Percentiles rank a stretch among this genome's conserved stretches.
Conservation (phyloP, 2,797 vertebrate genomes). For the Sebastes iracundus region DNA sequence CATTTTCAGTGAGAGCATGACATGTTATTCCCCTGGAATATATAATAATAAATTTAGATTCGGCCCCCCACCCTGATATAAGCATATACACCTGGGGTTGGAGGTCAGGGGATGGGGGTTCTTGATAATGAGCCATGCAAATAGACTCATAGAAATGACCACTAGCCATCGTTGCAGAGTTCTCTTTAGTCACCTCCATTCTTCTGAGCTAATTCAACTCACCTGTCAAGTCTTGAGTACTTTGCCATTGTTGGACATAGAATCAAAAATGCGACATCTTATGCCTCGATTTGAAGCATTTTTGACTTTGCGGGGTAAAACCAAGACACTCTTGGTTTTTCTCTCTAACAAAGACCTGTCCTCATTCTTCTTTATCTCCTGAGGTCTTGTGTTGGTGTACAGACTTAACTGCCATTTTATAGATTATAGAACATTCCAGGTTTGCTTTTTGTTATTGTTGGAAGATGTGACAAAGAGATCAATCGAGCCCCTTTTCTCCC, state of each 20-base stretch:
- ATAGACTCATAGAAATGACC: constrained; percentile 65
- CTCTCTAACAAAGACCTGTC: constrained; percentile 27
- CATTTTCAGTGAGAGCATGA: not conserved
- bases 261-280: constrained; percentile 63
- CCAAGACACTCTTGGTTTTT: constrained; percentile 55
- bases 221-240: constrained; percentile 35
- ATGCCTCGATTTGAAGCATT: constrained; percentile 67
- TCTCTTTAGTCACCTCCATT: constrained; percentile 58
- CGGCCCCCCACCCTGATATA: not conserved
- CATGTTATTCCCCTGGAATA: not conserved
- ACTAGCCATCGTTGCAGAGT: constrained; percentile 63
- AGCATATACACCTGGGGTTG: constrained; percentile 31
- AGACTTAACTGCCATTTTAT: constrained; percentile 82
- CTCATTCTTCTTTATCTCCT: constrained; percentile 47
- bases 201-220: constrained; percentile 42
- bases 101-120: constrained; percentile 58
- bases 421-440: constrained; percentile 80
- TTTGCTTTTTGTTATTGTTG: constrained; percentile 70
- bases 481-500: constrained; percentile 60
- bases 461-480: constrained; percentile 46
- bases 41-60: constrained; percentile 4
- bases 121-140: constrained; percentile 67
- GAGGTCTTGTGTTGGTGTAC: constrained; percentile 63
- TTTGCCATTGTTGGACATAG: constrained; percentile 42
- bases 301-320: constrained; percentile 57